Percentiles rank a stretch among this genome's conserved stretches.
Evolutionary conservation across 2,797 vertebrate genomes (phyloP).

Genomic region (Parauchenoglanis ngamensis): DNA sequence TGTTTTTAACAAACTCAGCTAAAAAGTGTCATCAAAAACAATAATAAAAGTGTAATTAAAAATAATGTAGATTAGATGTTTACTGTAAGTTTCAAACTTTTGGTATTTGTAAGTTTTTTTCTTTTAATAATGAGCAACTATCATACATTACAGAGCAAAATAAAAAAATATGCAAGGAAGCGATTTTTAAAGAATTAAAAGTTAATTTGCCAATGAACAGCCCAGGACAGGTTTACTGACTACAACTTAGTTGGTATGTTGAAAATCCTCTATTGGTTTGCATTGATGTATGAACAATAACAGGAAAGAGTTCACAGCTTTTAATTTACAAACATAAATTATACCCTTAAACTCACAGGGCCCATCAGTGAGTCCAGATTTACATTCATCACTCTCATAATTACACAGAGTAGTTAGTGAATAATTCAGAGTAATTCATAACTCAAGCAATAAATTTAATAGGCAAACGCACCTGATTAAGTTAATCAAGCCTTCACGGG

Average conservation of each 20-base stretch:
- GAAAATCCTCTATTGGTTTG: not conserved
- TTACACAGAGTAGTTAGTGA: constrained; percentile 24
- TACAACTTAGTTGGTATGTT: not conserved
- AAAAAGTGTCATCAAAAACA: not conserved
- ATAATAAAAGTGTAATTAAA: not conserved
- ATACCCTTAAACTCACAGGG: constrained; percentile 3
- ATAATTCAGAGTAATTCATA: not conserved
- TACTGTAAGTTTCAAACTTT: not conserved
- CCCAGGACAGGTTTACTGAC: not conserved
- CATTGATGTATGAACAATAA: not conserved
- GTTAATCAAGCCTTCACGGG: constrained; percentile 15
- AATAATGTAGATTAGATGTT: not conserved
- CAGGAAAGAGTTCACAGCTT: not conserved
- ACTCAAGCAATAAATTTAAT: constrained; percentile 4
- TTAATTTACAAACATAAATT: not conserved
- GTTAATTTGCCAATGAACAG: not conserved
- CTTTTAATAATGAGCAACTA: not conserved
- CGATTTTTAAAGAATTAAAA: not conserved
- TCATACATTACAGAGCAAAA: too few species aligned
- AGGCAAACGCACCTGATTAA: constrained; percentile 27
- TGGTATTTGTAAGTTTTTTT: not conserved
- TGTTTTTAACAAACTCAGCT: not conserved
- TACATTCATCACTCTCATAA: constrained; percentile 8
- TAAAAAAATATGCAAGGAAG: not conserved
- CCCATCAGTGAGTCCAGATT: not conserved